Base-by-base conservation (phyloP, 1,140 invertebrate genomes). In the Zaprionus africanus region DNA sequence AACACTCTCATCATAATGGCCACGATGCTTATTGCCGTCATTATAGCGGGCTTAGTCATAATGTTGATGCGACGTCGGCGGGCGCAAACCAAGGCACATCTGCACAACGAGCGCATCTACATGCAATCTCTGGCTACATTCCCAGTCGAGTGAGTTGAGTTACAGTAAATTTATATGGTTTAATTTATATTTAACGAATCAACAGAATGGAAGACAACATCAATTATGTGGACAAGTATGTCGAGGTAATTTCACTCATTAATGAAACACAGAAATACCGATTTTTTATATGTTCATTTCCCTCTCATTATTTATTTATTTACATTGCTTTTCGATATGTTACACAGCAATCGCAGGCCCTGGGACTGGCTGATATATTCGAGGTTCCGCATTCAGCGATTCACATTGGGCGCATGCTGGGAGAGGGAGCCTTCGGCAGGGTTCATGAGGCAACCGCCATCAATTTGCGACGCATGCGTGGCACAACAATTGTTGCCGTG, bases 341-440 rank as follows among this genome's bases (percentile, higher is more conserved):
- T 49, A 7, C 13, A 59, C 19, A 87, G 90, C 87, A 91, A 53
- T 91, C 90, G 1, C 90, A 91, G 60, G 74, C 81, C 5, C 49
- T 87, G 65, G 90, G 90, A 1, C 34, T 90, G 53, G 82, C 90
- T 4, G 90, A 92, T 43, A 79, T 91, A 19, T 92, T 90, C 34
- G 91, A 92, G 73, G 80, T 92, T 22, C 83, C 88, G 0, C 86
- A 90, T 49, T 75, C 74, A 4, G 75, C 79, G 5, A 78, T 92
- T 11, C 78, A 64, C 6, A 83, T 92, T 43, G 95, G 94, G 0
- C 92, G 91, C 1, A 91, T 96, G 75, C 94, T 97, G 51, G 96
- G 96, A 11, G 95, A 94, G 78, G 96, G 96, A 0, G 96, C 96
- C 6, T 97, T 97, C 91, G 96, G 96, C 0, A 93, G 94, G 41